Conservation (phyloP, 2,888 invertebrate genomes). For the Synanthedon formicaeformis region DNA sequence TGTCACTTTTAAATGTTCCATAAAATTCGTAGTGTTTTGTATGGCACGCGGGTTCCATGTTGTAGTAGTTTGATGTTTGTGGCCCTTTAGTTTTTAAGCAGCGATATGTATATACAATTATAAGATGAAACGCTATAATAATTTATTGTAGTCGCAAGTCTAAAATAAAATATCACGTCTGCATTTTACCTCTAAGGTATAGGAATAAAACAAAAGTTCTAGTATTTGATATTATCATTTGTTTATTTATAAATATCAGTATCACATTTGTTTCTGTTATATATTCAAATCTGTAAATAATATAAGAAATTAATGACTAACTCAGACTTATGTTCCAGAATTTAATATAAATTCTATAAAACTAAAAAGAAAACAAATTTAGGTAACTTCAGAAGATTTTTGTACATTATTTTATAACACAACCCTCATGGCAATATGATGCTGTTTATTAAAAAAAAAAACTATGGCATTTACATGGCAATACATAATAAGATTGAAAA, state of each 20-base stretch:
- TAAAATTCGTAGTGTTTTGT: too few relatives aligned
- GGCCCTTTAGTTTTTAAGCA: too few relatives aligned
- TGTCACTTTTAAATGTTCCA: too few relatives aligned
- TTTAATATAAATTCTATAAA: slow-evolving; percentile 61
- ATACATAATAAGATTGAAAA: slow-evolving; percentile 4
- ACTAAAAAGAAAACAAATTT: slow-evolving; percentile 42
- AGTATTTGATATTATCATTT: slow-evolving; percentile 1
- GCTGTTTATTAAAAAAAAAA: slow-evolving; percentile 29
- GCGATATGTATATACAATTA: too few relatives aligned
- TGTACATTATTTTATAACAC: slow-evolving; percentile 56
- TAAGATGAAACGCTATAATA: too few relatives aligned
- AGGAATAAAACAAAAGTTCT: neutral
- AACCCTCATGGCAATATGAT: slow-evolving; percentile 54
- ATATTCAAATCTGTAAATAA: slow-evolving; percentile 44
- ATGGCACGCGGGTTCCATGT: too few relatives aligned
- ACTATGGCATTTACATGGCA: slow-evolving; percentile 47
- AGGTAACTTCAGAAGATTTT: slow-evolving; percentile 57
- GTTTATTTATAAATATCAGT: slow-evolving; percentile 44
- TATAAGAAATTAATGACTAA: slow-evolving; percentile 45
- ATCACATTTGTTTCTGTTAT: slow-evolving; percentile 54
- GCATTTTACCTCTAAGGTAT: too few relatives aligned
- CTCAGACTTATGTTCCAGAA: slow-evolving; percentile 53
- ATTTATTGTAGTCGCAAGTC: too few relatives aligned
- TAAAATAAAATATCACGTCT: too few relatives aligned
- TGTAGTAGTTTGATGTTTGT: too few relatives aligned